Percentiles rank a stretch among this genome's conserved stretches.
phyloP scores from a whole-genome alignment of 2,797 vertebrate species.

The Paedocypris micromegethes region DNA sequence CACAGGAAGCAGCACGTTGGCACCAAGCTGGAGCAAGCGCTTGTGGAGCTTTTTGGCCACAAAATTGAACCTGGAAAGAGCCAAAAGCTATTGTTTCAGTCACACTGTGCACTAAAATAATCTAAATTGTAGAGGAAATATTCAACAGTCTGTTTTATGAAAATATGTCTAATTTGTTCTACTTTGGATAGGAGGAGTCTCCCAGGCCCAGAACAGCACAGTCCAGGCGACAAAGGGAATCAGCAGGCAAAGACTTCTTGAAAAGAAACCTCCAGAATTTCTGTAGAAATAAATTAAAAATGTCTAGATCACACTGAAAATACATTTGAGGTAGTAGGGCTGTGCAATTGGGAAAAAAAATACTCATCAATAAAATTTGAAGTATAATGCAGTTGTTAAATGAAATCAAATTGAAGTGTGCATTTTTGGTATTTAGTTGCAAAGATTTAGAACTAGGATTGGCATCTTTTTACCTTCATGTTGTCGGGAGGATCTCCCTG shows the following conservation, averaged over 20 bases:
- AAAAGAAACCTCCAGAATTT: conserved; percentile 94
- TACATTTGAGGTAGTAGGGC: too few relatives aligned
- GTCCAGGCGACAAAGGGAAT: conserved; percentile 81
- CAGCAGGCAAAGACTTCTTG: conserved; percentile 75
- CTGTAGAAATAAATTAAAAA: conserved; percentile 55
- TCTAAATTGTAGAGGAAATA: too few relatives aligned
- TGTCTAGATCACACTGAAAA: not conserved
- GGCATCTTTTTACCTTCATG: conserved; percentile 79
- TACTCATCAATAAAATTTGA: too few relatives aligned
- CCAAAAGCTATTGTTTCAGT: not conserved
- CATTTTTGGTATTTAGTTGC: too few relatives aligned
- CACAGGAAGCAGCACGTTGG: conserved; percentile 66
- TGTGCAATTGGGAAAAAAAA: too few relatives aligned
- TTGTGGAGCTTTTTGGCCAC: conserved; percentile 92
- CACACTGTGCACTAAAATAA: not conserved
- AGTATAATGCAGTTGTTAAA: too few relatives aligned
- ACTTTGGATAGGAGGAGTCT: conserved; percentile 94
- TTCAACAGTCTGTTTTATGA: too few relatives aligned
- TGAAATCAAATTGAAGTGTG: too few relatives aligned
- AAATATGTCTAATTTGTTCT: conserved; percentile 36
- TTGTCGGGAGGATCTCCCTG: conserved; percentile 96
- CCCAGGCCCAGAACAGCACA: conserved; percentile 87
- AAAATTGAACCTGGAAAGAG: conserved; percentile 83
- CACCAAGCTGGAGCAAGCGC: conserved; percentile 83
- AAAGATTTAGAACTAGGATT: too few relatives aligned